Percentiles rank a stretch among this genome's conserved stretches.
Evolutionary conservation across 2,797 vertebrate genomes (phyloP).

Genomic region (Garrulus glandarius): DNA sequence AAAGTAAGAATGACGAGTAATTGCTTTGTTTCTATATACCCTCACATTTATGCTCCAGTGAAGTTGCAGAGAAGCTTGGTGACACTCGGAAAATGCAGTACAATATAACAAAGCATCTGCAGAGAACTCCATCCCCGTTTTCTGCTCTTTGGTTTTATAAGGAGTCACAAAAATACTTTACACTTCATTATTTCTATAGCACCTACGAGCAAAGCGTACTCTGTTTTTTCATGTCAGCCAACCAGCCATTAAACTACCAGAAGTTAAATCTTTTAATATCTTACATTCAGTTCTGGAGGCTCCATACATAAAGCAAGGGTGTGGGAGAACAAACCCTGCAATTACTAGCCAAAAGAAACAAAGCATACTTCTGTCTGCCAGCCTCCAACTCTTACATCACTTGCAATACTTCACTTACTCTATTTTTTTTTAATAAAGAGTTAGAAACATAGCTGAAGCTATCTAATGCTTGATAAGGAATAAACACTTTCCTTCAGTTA

Average conservation of each 20-base stretch:
- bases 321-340: neutral
- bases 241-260: neutral
- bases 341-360: neutral
- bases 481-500: neutral
- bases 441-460: neutral
- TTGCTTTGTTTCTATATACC: neutral
- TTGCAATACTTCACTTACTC: neutral
- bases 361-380: neutral
- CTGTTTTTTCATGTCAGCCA: neutral
- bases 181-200: neutral
- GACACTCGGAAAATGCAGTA: neutral
- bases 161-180: neutral
- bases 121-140: neutral
- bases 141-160: neutral
- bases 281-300: neutral
- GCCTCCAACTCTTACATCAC: neutral
- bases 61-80: neutral
- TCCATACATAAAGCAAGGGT: neutral
- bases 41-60: neutral
- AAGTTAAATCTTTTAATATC: neutral
- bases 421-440: neutral
- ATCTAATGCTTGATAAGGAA: neutral
- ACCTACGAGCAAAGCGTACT: neutral
- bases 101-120: neutral
- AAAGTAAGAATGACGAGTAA: neutral